phyloP scores from a whole-genome alignment of 2,888 invertebrate species.

The Sarcophaga carnaria region DNA sequence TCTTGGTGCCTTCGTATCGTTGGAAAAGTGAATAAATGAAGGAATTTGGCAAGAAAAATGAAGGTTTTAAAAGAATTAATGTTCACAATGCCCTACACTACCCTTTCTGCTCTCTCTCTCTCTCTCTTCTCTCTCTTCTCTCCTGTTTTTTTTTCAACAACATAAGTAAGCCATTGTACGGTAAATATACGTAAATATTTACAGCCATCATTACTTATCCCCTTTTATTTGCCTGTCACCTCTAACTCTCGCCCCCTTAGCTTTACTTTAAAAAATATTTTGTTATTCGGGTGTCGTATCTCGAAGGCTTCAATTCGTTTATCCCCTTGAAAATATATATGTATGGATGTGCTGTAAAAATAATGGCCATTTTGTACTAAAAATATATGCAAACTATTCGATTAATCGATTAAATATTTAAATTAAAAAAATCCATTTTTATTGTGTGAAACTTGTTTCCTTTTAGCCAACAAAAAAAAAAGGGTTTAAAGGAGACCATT shows the following conservation, averaged over 20 bases:
- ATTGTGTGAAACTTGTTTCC: too few relatives aligned
- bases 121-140: too few relatives aligned
- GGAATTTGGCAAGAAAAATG: neutral
- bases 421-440: neutral
- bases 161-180: conserved; percentile 48
- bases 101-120: neutral
- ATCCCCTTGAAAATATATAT: neutral
- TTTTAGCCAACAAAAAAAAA: too few relatives aligned
- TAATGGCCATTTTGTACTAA: neutral
- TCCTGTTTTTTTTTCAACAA: too few relatives aligned
- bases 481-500: too few relatives aligned
- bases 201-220: conserved; percentile 42
- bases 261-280: neutral
- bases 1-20: neutral
- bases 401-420: neutral
- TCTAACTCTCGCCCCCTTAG: too few relatives aligned
- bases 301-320: neutral
- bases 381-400: conserved; percentile 7
- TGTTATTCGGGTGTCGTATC: neutral
- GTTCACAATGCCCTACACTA: conserved; percentile 11
- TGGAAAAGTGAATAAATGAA: neutral
- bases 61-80: neutral
- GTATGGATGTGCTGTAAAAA: neutral
- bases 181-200: conserved; percentile 55
- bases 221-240: conserved; percentile 8